Base-by-base conservation (phyloP, 1,140 invertebrate genomes). In the Lepidotrigona ventralis region DNA sequence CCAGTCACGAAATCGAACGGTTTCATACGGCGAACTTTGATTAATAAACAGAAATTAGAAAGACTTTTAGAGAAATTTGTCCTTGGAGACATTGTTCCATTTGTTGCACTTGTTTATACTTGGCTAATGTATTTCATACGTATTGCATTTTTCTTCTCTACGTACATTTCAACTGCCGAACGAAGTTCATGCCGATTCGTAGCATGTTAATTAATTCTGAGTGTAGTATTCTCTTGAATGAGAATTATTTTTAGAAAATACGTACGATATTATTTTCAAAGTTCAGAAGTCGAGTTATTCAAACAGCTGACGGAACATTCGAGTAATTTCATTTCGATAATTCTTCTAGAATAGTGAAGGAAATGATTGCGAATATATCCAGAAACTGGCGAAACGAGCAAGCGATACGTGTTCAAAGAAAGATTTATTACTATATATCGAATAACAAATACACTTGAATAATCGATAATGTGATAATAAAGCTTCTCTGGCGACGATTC, bases 271-370 rank as follows among this genome's bases (percentile, higher is more conserved):
- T 33, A 51, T 74, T 74, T 14, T 29, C 70, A 69, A 51, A 82
- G 73, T 82, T 82, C 73, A 76, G 9, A 60, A 76, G 54, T 66
- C 72, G 58, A 75, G 58, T 2, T 68, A 53, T 69, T 68, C 19
- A 82, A 51, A 82, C 76, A 75, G 69, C 33, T 58, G 53, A 51
- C 23, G 26, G 19, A 69, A 68, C 26, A 19, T 60, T 19, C 39
- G 3, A 60, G 17, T 33, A 29, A 39, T 56, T 71, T 71, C 26
- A 72, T 64, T 64, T 2, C 2, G 56, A 58, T 58, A 1, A 58
- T 23, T 69, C 15, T 58, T 23, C 21, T 21, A 3, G n/a, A n/a
- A 54, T 26, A 23, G 3, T 2, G 2, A 2, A 21, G 8, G 9
- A 46, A 39, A 39, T 39, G 33, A 29, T 8, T 1, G 17, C 26